Conservation (phyloP, 2,888 invertebrate species). For the Ischnus inquisitorius region DNA sequence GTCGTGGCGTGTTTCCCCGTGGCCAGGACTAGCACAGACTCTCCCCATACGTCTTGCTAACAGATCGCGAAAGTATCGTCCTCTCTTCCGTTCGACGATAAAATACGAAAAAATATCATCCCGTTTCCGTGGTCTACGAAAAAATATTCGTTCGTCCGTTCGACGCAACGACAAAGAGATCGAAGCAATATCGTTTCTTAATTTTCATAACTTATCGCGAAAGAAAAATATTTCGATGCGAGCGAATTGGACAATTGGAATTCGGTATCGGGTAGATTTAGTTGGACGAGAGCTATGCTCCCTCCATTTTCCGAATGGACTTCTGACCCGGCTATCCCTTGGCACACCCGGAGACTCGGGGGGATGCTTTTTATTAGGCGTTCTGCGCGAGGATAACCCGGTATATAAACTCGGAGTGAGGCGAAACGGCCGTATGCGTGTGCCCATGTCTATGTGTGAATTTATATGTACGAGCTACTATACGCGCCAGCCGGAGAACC, state of each 20-base stretch:
- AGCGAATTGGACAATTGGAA: conserved; percentile 79
- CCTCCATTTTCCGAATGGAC: conserved; percentile 86
- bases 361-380: conserved; percentile 85
- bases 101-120: conserved; percentile 73
- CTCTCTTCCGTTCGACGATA: conserved; percentile 61
- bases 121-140: neutral
- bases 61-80: conserved; percentile 83
- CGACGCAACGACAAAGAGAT: neutral
- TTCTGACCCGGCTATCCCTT: conserved; percentile 84
- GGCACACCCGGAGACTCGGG: conserved; percentile 71
- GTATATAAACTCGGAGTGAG: conserved; percentile 68
- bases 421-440: conserved; percentile 24
- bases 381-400: conserved; percentile 79
- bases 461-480: conserved; percentile 49
- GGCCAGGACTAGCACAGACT: conserved; percentile 81
- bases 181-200: conserved; percentile 54
- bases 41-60: conserved; percentile 84
- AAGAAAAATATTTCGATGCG: conserved; percentile 49
- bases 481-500: conserved; percentile 51
- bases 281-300: conserved; percentile 83
- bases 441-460: conserved; percentile 51
- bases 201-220: conserved; percentile 57
- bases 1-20: conserved; percentile 45
- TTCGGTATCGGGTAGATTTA: conserved; percentile 84
- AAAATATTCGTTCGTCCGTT: conserved; percentile 14